phyloP scores from a whole-genome alignment of 2,797 vertebrate species.

The Tarsius wallacei region DNA sequence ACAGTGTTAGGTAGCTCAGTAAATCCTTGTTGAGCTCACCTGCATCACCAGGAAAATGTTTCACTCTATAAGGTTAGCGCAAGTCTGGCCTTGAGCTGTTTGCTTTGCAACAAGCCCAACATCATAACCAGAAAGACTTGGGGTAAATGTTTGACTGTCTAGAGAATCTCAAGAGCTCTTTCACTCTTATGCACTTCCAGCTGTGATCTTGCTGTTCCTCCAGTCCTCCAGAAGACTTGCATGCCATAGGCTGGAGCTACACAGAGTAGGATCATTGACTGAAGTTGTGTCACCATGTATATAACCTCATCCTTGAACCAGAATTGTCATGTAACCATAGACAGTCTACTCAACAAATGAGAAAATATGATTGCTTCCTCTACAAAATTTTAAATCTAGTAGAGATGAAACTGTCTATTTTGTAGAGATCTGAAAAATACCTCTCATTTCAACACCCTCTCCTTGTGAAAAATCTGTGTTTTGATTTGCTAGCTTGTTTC shows the following conservation, averaged over 20 bases:
- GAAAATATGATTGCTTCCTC: background rate
- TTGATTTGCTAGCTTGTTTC: slow-evolving; percentile 42
- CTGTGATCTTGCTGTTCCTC: background rate
- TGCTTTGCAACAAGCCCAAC: background rate
- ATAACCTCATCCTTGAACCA: background rate
- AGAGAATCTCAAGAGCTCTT: slow-evolving; percentile 34
- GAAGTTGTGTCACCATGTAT: background rate
- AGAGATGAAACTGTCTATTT: background rate
- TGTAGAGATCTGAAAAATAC: background rate
- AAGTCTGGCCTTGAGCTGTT: background rate
- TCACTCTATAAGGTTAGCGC: background rate
- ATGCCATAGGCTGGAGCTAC: background rate
- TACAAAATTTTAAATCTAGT: background rate
- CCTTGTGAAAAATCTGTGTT: background rate
- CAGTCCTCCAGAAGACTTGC: background rate
- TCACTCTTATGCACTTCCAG: background rate
- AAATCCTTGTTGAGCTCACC: background rate
- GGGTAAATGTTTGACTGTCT: background rate
- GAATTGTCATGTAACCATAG: background rate
- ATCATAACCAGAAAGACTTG: background rate
- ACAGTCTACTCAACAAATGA: background rate
- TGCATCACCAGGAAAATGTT: slow-evolving; percentile 33
- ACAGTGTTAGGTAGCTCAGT: background rate
- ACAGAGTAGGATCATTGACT: background rate
- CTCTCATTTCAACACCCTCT: slow-evolving; percentile 21